Base-by-base conservation (phyloP, 2,113 vertebrate genomes). In the Cygnus buccinator region DNA sequence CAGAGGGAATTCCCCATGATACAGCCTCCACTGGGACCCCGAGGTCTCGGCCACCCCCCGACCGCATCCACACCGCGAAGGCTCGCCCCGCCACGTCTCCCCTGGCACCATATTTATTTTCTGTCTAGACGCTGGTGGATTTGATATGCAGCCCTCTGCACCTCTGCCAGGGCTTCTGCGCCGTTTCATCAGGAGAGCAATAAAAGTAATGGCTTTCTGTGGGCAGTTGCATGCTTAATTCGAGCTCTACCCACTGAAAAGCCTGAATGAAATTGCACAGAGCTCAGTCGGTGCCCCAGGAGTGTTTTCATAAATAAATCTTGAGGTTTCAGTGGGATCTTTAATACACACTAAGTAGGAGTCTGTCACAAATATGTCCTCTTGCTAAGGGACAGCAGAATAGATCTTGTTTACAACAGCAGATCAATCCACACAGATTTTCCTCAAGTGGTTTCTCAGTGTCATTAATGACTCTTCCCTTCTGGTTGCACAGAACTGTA, bases 241-340 rank as follows among this genome's bases (percentile, higher is more conserved):
- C 74, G 72, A 84, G 41, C 67, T 92, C 66, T 92, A 78, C 58
- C 73, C 62, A 29, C 80, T 84, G 86, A 94, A 94, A 96, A 92
- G 58, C 61, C 58, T 48, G 62, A 93, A 90, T 50, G 90, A 89
- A 96, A 93, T 94, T 87, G 67, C 73, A 71, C 4, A 11, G 79
- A 78, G 31, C 6, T 3, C 76, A 68, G 39, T 22, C 41, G 17
- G 39, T 73, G 73, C 73, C 96, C 50, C 86, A 94, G 66, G 70
- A 93, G 66, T 44, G 39, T 93, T 96, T 84, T 92, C 37, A 48
- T 95, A 91, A 95, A 87, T 94, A 93, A 89, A 96, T 76, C 57
- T 72, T 41, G 66, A 95, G 89, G 86, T 90, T 96, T 90, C 90
- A 75, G 70, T 65, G 76, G 83, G 92, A 93, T 70, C 80, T 93